Percentiles rank a stretch among this genome's conserved stretches.
These are phyloP conservation scores for Drosophila repletoides DNA, from an alignment of 1,140 invertebrate species.

Conservation along the genomic window DNA sequence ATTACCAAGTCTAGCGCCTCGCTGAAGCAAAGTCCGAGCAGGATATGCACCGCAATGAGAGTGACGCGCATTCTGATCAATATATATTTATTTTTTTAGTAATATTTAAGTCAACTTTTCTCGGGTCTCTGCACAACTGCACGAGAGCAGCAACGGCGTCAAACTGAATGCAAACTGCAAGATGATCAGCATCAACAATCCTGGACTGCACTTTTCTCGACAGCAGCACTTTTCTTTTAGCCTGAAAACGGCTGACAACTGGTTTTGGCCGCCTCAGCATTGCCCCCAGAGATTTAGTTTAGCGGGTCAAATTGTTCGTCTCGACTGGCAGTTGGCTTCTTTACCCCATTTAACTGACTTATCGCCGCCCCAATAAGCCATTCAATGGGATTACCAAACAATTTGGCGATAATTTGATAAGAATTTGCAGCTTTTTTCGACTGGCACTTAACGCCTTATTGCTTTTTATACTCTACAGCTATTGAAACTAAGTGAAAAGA, in stretches of 20 bases:
- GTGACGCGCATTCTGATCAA: constrained; percentile 25
- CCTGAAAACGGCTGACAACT: constrained; percentile 53
- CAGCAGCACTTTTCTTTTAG: constrained; percentile 41
- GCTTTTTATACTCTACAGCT: background rate
- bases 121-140: constrained; percentile 58
- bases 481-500: no score
- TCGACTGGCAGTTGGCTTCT: constrained; percentile 9
- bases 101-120: background rate
- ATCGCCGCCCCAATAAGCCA: constrained; percentile 25
- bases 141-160: constrained; percentile 61
- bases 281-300: constrained; percentile 56
- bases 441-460: constrained; percentile 3
- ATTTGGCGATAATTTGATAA: background rate
- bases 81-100: background rate
- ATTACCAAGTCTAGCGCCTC: constrained; percentile 39
- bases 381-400: constrained; percentile 35
- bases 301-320: constrained; percentile 52
- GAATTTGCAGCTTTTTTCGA: no score
- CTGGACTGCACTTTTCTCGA: constrained; percentile 27
- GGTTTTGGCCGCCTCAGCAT: constrained; percentile 52
- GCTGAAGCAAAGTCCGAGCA: constrained; percentile 41
- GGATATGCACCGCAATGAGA: constrained; percentile 44
- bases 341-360: constrained; percentile 56
- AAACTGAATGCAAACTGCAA: constrained; percentile 64
- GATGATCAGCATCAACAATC: constrained; percentile 43